A percentile compares a stretch with the other conserved stretches of the same genome.
Conservation (phyloP, 2,113 vertebrate species). For the Alexandromys fortis region DNA sequence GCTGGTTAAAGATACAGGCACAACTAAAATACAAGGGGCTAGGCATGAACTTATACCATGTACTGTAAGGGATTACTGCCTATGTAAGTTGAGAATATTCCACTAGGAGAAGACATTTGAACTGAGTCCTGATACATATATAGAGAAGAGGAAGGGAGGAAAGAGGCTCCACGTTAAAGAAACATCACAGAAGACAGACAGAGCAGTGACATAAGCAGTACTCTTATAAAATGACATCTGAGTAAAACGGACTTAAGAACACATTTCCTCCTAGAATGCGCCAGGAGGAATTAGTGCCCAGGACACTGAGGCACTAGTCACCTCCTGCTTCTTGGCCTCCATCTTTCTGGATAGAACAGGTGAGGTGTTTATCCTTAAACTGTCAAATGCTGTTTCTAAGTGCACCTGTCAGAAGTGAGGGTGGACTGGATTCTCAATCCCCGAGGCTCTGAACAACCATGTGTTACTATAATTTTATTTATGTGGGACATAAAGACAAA, state of each 20-base stretch:
- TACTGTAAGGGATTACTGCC: background rate
- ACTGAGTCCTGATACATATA: background rate
- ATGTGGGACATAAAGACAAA: slow-evolving; percentile 72
- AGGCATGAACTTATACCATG: too few species aligned
- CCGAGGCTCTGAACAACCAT: background rate
- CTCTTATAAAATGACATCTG: background rate
- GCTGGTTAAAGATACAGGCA: background rate
- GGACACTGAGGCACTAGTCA: rapidly evolving
- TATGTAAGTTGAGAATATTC: background rate
- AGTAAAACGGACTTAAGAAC: background rate
- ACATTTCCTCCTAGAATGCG: background rate
- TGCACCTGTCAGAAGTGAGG: background rate
- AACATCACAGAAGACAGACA: background rate
- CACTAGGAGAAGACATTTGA: background rate
- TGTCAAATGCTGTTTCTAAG: slow-evolving; percentile 11
- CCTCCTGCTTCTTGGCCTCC: background rate
- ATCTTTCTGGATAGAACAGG: background rate
- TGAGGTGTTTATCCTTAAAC: background rate
- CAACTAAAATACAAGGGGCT: background rate
- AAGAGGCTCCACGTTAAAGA: background rate
- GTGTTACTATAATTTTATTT: slow-evolving; percentile 52
- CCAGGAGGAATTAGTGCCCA: background rate
- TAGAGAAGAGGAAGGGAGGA: background rate
- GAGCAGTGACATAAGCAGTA: background rate
- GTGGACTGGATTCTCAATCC: slow-evolving; percentile 14